Conservation (phyloP, 1,140 invertebrate genomes). For the Hyles vespertilio region DNA sequence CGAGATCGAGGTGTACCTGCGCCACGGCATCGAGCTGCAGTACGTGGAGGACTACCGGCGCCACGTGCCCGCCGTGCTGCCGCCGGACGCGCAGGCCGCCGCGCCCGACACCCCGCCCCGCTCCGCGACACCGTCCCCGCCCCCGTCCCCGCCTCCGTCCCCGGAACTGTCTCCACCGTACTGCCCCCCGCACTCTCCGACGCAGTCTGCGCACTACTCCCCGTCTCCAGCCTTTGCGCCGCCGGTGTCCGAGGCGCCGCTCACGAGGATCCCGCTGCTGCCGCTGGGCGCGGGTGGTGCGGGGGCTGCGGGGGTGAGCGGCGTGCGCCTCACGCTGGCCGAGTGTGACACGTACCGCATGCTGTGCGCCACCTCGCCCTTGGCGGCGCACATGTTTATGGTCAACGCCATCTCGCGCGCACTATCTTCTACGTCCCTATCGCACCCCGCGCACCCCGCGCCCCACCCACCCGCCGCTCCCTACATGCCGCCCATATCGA, state of each 20-base stretch:
- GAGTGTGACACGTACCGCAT: constrained; percentile 40
- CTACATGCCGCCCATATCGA: background rate
- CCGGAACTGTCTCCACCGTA: constrained; percentile 33
- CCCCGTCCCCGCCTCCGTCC: constrained; percentile 45
- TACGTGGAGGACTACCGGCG: constrained; percentile 45
- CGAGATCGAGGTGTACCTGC: constrained; percentile 47
- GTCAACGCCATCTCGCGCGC: constrained; percentile 23
- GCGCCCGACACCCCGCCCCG: constrained; percentile 27
- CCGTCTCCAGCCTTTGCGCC: constrained; percentile 12
- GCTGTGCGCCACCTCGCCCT: constrained; percentile 29
- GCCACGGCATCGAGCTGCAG: constrained; percentile 42
- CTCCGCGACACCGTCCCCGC: constrained; percentile 24
- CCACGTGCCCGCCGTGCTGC: constrained; percentile 22
- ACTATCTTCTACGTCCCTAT: background rate
- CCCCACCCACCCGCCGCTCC: constrained; percentile 6
- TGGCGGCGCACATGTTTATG: constrained; percentile 41
- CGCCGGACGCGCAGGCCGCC: constrained; percentile 20
- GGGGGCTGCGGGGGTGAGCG: constrained; percentile 1
- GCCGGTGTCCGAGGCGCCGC: constrained; percentile 37
- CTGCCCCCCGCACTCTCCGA: constrained; percentile 23
- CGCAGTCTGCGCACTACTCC: background rate
- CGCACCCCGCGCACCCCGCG: background rate
- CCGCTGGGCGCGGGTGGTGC: background rate
- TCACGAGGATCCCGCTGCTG: constrained; percentile 6
- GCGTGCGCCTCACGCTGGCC: constrained; percentile 27